Conservation (phyloP, 1,140 invertebrate species). For the Gryllus bimaculatus region DNA sequence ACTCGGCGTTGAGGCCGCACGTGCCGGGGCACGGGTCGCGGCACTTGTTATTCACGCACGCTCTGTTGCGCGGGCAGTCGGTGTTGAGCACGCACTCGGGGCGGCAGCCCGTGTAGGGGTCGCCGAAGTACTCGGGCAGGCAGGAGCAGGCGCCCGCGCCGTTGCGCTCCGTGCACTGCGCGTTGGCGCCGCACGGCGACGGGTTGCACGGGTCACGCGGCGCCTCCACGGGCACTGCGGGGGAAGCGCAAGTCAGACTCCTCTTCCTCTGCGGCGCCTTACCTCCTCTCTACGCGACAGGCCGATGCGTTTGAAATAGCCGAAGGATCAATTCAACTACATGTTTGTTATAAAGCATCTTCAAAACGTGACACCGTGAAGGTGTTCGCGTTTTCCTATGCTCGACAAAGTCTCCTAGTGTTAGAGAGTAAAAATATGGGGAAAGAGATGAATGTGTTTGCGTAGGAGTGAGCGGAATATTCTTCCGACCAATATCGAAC, state of each 20-base stretch:
- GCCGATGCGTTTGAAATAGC: no score
- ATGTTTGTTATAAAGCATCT: no score
- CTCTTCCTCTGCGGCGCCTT: neutral
- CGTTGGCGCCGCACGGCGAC: conserved; percentile 66
- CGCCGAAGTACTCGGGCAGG: conserved; percentile 67
- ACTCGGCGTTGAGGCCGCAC: conserved; percentile 61
- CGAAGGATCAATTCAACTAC: no score
- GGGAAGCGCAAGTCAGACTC: neutral
- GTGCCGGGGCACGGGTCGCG: conserved; percentile 57
- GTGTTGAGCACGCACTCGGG: conserved; percentile 59
- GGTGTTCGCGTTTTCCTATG: no score
- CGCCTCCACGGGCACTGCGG: conserved; percentile 27
- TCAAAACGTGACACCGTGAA: no score
- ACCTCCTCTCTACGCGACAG: no score
- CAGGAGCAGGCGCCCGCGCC: conserved; percentile 63
- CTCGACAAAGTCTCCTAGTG: no score
- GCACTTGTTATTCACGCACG: conserved; percentile 61
- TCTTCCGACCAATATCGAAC: no score
- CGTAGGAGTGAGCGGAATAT: no score
- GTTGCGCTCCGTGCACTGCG: conserved; percentile 57
- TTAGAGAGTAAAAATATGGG: no score
- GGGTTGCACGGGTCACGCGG: conserved; percentile 55
- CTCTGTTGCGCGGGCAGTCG: conserved; percentile 59
- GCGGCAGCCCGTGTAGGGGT: conserved; percentile 56
- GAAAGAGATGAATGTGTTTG: no score